Evolutionary conservation across 2,113 vertebrate species (phyloP).

Genomic region (Charina bottae): DNA sequence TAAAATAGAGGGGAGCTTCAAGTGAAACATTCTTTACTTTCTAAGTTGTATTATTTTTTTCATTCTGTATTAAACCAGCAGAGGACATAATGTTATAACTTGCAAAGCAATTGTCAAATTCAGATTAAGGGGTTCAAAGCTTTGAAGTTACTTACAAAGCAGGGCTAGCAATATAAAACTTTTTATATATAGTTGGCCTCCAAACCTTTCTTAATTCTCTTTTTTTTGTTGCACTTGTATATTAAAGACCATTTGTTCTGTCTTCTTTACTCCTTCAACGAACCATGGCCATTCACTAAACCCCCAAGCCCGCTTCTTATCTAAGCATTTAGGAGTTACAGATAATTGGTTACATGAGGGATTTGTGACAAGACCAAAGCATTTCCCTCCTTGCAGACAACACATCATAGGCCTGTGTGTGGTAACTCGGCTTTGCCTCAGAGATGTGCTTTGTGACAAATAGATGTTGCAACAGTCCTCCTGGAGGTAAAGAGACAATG

Average conservation of each 20-base stretch:
- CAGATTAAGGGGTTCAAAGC: background rate
- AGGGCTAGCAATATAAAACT: background rate
- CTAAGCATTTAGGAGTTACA: background rate
- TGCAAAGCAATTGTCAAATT: background rate
- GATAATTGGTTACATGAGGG: background rate
- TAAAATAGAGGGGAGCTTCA: slow-evolving; percentile 7
- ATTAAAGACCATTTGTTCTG: background rate
- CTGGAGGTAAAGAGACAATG: background rate
- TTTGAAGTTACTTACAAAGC: background rate
- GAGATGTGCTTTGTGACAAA: background rate
- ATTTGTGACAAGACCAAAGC: background rate
- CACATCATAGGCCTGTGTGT: background rate
- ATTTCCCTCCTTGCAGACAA: background rate
- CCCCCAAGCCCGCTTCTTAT: background rate
- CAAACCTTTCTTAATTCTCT: background rate
- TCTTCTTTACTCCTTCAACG: background rate
- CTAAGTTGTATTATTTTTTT: slow-evolving; percentile 3
- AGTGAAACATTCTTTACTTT: background rate
- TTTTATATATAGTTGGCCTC: background rate
- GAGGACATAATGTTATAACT: background rate
- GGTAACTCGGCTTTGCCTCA: background rate
- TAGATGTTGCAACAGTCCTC: background rate
- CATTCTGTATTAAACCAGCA: slow-evolving; percentile 13
- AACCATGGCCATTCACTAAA: background rate
- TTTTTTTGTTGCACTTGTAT: background rate